A percentile compares a stretch with the other conserved stretches of the same genome.
Conservation (phyloP, 2,797 vertebrate genomes). For the Aulostomus chinensis region DNA sequence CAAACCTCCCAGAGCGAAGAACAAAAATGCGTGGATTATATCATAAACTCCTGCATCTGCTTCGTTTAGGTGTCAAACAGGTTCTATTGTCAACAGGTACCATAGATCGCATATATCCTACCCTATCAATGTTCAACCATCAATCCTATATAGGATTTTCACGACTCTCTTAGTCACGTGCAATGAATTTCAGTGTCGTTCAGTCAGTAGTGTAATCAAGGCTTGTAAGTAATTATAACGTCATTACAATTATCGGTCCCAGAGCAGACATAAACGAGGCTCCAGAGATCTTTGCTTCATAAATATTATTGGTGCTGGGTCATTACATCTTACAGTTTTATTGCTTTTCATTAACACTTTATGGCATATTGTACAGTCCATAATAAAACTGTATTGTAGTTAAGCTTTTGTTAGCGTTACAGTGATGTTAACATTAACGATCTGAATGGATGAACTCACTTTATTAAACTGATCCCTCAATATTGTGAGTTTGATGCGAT, state of each 20-base stretch:
- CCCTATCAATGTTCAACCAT: too few relatives aligned
- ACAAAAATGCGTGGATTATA: not conserved
- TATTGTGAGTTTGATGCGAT: too few relatives aligned
- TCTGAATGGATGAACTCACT: too few relatives aligned
- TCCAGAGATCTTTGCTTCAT: conserved; percentile 24
- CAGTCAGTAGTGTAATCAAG: conserved; percentile 2
- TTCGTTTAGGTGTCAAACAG: too few relatives aligned
- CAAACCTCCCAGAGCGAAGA: not conserved
- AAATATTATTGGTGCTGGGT: conserved; percentile 31
- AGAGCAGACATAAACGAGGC: conserved; percentile 35
- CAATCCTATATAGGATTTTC: not conserved
- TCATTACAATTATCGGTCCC: conserved; percentile 13
- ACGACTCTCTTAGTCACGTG: not conserved
- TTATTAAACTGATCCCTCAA: conserved; percentile 1
- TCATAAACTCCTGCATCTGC: not conserved
- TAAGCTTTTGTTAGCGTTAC: not conserved
- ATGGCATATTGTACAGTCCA: not conserved
- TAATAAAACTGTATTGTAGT: not conserved
- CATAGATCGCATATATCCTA: too few relatives aligned
- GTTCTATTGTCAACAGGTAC: too few relatives aligned
- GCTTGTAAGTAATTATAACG: conserved; percentile 19
- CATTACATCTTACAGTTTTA: conserved; percentile 35
- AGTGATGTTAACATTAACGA: not conserved
- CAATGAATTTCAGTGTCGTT: not conserved
- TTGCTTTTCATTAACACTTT: conserved; percentile 44